A percentile compares a stretch with the other conserved stretches of the same genome.
phyloP scores from a whole-genome alignment of 2,797 vertebrate genomes.

The Phylloscopus collybita region DNA sequence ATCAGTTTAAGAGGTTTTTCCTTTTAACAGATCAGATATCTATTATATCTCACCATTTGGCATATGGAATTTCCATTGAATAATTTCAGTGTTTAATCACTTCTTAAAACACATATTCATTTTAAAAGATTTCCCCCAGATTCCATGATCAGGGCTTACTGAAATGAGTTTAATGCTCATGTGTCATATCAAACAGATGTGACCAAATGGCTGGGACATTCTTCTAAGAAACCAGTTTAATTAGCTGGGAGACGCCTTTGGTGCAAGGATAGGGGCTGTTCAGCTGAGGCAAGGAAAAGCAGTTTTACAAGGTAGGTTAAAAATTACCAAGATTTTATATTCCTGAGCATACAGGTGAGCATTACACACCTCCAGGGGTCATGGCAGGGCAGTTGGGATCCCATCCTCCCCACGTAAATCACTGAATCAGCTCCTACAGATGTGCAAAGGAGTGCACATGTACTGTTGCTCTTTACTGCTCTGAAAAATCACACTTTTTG shows the following conservation, averaged over 20 bases:
- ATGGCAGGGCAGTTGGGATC: background rate
- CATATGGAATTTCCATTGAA: slow-evolving; percentile 71
- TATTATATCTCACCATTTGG: slow-evolving; percentile 78
- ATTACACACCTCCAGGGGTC: background rate
- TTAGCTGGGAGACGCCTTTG: background rate
- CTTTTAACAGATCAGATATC: slow-evolving; percentile 82
- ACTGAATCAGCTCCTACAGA: background rate
- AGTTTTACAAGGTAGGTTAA: background rate
- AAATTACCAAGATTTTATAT: background rate
- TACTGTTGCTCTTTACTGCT: background rate
- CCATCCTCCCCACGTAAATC: background rate
- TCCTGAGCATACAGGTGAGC: background rate
- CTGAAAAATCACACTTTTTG: slow-evolving; percentile 30
- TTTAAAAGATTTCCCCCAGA: slow-evolving; percentile 54
- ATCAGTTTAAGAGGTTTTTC: slow-evolving; percentile 84
- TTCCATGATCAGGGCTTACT: background rate
- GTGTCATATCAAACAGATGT: background rate
- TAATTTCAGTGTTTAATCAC: slow-evolving; percentile 63
- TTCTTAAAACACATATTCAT: slow-evolving; percentile 69
- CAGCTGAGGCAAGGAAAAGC: background rate
- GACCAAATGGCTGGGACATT: background rate
- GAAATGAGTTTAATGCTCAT: background rate
- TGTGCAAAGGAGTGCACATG: background rate
- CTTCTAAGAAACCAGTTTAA: background rate
- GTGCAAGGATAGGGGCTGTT: background rate